Evolutionary conservation across 1,140 invertebrate species (phyloP).

Genomic region (Drosophila sproati): DNA sequence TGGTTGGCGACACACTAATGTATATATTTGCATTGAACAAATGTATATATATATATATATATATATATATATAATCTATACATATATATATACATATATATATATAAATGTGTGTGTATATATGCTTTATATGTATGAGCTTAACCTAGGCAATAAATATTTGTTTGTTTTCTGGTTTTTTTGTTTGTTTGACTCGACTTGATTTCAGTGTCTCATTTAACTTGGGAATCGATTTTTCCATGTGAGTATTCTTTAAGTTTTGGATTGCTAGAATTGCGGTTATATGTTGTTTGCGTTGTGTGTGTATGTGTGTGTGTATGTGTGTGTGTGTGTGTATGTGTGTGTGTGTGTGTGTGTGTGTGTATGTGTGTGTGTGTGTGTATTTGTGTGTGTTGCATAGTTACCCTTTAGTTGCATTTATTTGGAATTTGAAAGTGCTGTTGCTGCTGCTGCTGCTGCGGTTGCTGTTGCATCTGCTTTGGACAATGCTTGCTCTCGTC

Average conservation of each 20-base stretch:
- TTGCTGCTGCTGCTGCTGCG: constrained; percentile 15
- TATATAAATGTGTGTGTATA: constrained; percentile 38
- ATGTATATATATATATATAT: constrained; percentile 40
- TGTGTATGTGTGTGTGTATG: constrained; percentile 27
- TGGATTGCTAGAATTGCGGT: constrained; percentile 78
- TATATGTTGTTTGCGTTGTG: constrained; percentile 26
- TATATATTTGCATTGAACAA: not conserved
- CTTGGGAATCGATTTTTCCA: constrained; percentile 6
- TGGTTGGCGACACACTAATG: not conserved
- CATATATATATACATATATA: constrained; percentile 43
- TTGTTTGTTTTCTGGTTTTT: constrained; percentile 18
- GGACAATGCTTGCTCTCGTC: constrained; percentile 26
- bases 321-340: constrained; percentile 27
- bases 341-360: constrained; percentile 27
- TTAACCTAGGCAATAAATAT: constrained; percentile 76
- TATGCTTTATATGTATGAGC: constrained; percentile 62
- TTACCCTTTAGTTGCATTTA: constrained; percentile 49
- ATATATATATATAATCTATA: constrained; percentile 48
- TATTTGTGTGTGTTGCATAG: constrained; percentile 14
- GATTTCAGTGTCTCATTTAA: constrained; percentile 32
- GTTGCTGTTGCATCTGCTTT: constrained; percentile 15
- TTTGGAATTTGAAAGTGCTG: constrained; percentile 55
- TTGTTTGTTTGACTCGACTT: constrained; percentile 30
- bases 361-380: constrained; percentile 27
- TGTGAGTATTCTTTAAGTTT: constrained; percentile 35